A percentile compares a stretch with the other conserved stretches of the same genome.
These are phyloP conservation scores for Felis chaus DNA, from an alignment of 2,113 vertebrate genomes.

Conservation along the genomic window DNA sequence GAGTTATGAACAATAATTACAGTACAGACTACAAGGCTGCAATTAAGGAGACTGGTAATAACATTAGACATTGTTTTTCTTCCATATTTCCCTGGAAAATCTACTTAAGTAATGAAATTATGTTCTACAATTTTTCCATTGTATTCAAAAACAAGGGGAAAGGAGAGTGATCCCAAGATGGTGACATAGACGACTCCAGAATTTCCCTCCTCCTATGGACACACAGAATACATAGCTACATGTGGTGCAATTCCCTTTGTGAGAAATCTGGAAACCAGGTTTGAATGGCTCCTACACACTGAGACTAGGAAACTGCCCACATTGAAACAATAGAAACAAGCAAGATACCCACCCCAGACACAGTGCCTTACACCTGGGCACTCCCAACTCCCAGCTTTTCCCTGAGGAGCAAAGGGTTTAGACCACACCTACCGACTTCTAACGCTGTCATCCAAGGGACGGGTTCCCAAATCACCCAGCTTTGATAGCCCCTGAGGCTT, in stretches of 20 bases:
- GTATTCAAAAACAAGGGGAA: slow-evolving; percentile 27
- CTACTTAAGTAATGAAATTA: not conserved
- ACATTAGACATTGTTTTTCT: not conserved
- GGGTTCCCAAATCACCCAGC: not conserved
- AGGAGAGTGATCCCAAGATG: not conserved
- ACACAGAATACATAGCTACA: not conserved
- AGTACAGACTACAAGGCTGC: not conserved
- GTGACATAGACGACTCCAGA: not conserved
- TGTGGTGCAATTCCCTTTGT: not conserved
- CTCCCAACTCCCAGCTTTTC: not conserved
- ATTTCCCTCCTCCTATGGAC: not conserved
- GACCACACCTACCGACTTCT: not conserved
- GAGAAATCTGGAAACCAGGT: not conserved
- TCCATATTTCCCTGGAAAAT: not conserved
- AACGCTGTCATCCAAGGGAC: not conserved
- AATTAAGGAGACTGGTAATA: not conserved
- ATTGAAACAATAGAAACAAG: not conserved
- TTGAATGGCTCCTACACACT: not conserved
- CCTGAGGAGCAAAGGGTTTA: not conserved
- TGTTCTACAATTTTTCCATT: not conserved
- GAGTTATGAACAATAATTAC: not conserved
- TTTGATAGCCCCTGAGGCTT: not conserved
- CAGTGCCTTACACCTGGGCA: not conserved
- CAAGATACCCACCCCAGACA: not conserved
- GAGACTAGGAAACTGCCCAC: not conserved